Conservation (phyloP, 2,113 vertebrate genomes). For the Callaeas wilsoni region DNA sequence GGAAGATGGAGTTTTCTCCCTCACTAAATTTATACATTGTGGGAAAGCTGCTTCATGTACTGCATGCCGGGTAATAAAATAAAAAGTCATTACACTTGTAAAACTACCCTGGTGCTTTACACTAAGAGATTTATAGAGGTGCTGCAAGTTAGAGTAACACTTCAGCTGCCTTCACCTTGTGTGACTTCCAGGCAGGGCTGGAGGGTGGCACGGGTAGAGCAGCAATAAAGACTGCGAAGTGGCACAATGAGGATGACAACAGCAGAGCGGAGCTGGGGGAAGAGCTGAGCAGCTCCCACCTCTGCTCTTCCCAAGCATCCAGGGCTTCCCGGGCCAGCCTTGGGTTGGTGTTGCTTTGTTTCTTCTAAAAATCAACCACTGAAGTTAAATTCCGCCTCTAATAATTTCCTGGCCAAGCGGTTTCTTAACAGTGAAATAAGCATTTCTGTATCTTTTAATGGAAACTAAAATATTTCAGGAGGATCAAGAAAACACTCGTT, state of each 20-base stretch:
- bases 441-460: slow-evolving; percentile 18
- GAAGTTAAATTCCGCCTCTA: not conserved
- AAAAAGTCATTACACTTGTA: slow-evolving; percentile 35
- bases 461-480: slow-evolving; percentile 34
- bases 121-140: slow-evolving; percentile 28
- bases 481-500: not conserved
- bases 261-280: not conserved
- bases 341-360: not conserved
- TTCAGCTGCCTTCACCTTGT: slow-evolving; percentile 32
- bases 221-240: not conserved
- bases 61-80: slow-evolving; percentile 20
- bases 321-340: not conserved
- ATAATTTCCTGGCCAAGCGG: not conserved
- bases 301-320: not conserved
- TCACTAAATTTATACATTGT: not conserved
- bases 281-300: not conserved
- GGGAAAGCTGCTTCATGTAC: slow-evolving; percentile 13
- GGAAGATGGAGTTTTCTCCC: not conserved
- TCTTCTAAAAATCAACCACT: not conserved
- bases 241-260: not conserved
- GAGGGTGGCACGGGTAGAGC: not conserved
- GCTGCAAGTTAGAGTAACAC: slow-evolving; percentile 20
- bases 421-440: not conserved
- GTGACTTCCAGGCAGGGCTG: not conserved
- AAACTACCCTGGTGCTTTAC: not conserved